Base-by-base conservation (phyloP, 2,113 vertebrate genomes). In the Hirundichthys speculiger region DNA sequence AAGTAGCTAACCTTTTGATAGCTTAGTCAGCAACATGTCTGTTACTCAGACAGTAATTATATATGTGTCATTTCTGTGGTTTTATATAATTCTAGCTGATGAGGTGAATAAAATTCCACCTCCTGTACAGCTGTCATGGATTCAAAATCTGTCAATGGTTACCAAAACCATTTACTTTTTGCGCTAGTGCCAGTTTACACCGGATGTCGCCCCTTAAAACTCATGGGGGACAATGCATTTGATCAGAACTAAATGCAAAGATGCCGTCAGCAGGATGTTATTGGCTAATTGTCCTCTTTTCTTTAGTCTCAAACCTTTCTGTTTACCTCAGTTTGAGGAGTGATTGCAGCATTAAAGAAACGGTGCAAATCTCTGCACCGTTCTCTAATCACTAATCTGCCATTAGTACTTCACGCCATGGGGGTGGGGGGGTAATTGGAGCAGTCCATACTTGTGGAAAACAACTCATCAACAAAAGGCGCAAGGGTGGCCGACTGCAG, bases 281-380 rank as follows among this genome's bases (percentile, higher is more conserved):
- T 18, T 45, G 16, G 42, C 10, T 18, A 19, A 76, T 63, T 69
- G 24, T 49, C 22, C 39, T 38, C 62, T 59, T 77, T 34, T 34
- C 57, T 73, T 49, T 51, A 59, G 59, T 25, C 74, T 46, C n/a
- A n/a, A n/a, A n/a, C n/a, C n/a, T n/a, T n/a, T n/a, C n/a, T n/a
- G n/a, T n/a, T n/a, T 81, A 76, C 85, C 71, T 85, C 70, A 4
- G 51, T 45, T 71, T 69, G 47, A 27, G 43, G 71, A 71, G 81
- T 84, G 86, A 84, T 85, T 83, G 76, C 71, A 39, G 47, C 73
- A 84, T 88, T 64, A 76, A 86, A 85, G 73, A 85, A 86, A 89
- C 80, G 80, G 85, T 70, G 53, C 76, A 85, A 73, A 89, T 89
- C 86, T 86, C 80, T 69, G 61, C 74, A 73, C 68, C 71, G 25